A percentile compares a stretch with the other conserved stretches of the same genome.
Conservation (phyloP, 2,888 invertebrate genomes). For the Scaeva pyrastri region DNA sequence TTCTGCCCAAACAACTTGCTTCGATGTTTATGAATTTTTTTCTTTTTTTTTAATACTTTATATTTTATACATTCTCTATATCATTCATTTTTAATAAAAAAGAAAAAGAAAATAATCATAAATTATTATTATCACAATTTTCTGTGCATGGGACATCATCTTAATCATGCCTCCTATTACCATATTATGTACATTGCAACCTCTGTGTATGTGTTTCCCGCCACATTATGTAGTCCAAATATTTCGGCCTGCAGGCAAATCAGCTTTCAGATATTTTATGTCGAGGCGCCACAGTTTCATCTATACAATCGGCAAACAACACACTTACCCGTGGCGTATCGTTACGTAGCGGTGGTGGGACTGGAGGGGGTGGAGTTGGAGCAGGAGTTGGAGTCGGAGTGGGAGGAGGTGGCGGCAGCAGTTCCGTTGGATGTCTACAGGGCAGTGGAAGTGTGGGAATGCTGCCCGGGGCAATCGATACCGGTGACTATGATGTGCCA, state of each 20-base stretch:
- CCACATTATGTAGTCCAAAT: slow-evolving; percentile 81
- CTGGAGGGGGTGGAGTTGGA: neutral
- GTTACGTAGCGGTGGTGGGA: slow-evolving; percentile 82
- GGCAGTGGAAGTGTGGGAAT: slow-evolving; percentile 82
- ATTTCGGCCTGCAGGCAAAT: slow-evolving; percentile 84
- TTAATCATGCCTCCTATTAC: slow-evolving; percentile 42
- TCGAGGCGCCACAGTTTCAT: slow-evolving; percentile 84
- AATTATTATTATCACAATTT: slow-evolving; percentile 35
- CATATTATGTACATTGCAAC: slow-evolving; percentile 38
- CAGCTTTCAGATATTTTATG: slow-evolving; percentile 84
- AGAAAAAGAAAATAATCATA: slow-evolving; percentile 27
- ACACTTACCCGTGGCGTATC: slow-evolving; percentile 84
- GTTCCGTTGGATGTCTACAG: slow-evolving; percentile 71
- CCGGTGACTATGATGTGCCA: slow-evolving; percentile 84
- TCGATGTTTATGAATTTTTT: neutral
- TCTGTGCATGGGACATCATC: slow-evolving; percentile 67
- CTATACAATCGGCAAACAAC: slow-evolving; percentile 84
- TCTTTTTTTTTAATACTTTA: neutral
- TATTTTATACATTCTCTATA: neutral
- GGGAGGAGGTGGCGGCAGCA: slow-evolving; percentile 71
- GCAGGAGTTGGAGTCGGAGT: slow-evolving; percentile 81
- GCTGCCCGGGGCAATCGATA: slow-evolving; percentile 82
- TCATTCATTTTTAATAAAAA: slow-evolving; percentile 5
- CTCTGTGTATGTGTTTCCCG: slow-evolving; percentile 58
- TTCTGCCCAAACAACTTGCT: slow-evolving; percentile 36